These are phyloP conservation scores for Hirundichthys speculiger DNA, from an alignment of 2,113 vertebrate genomes.

Conservation along the genomic window DNA sequence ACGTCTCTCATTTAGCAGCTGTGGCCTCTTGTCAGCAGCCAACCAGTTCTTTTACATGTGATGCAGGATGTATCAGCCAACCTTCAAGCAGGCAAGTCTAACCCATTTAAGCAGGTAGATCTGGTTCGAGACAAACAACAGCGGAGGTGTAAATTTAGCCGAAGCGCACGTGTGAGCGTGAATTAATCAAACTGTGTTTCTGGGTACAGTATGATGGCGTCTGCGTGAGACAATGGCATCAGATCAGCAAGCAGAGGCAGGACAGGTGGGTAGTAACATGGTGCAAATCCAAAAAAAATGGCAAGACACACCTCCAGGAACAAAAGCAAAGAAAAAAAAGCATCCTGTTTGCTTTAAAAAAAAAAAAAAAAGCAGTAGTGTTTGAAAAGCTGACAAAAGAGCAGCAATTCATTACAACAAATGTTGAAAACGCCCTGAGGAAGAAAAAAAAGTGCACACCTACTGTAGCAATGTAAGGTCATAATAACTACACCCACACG, in stretches of 20 bases:
- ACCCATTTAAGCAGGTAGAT: constrained; percentile 70
- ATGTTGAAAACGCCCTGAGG: constrained; percentile 38
- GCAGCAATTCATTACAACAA: constrained; percentile 20
- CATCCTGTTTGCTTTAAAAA: constrained; percentile 30
- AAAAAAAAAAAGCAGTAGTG: constrained; percentile 11
- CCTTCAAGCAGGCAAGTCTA: constrained; percentile 25
- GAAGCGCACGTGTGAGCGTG: constrained; percentile 36
- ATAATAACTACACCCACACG: constrained; percentile 34
- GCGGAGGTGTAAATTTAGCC: constrained; percentile 15
- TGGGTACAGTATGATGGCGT: constrained; percentile 33
- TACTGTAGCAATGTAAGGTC: constrained; percentile 33
- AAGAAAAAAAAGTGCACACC: constrained; percentile 43
- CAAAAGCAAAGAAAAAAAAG: background rate
- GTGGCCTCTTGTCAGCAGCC: constrained; percentile 65
- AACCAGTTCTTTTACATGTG: constrained; percentile 67
- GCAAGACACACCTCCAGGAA: constrained; percentile 4
- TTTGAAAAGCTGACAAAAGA: constrained; percentile 49
- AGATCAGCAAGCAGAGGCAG: constrained; percentile 30
- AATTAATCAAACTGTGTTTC: constrained; percentile 59
- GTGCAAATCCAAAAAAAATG: constrained; percentile 3
- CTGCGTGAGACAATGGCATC: constrained; percentile 59
- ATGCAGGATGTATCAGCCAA: constrained; percentile 18
- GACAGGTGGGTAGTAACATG: constrained; percentile 1
- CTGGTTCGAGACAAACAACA: constrained; percentile 39
- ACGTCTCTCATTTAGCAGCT: constrained; percentile 70